Percentiles rank a stretch among this genome's conserved stretches.
Conservation (phyloP, 2,797 vertebrate species). For the Lithobates sylvaticus region DNA sequence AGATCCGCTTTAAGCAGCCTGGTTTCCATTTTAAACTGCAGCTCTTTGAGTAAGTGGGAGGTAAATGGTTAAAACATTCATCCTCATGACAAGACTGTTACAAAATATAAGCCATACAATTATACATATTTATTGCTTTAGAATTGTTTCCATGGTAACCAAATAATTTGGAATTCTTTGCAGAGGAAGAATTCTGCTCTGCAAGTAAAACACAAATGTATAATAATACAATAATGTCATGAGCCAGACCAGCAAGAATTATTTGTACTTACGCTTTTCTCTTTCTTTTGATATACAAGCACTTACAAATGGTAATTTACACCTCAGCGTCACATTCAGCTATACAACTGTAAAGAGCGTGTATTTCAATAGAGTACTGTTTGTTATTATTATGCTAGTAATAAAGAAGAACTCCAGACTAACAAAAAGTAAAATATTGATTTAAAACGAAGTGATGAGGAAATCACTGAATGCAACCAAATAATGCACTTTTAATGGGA, state of each 20-base stretch:
- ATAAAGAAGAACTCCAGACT: too few relatives aligned
- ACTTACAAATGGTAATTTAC: neutral
- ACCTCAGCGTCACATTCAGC: slow-evolving; percentile 8
- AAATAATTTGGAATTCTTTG: slow-evolving; percentile 22
- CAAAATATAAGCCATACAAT: neutral
- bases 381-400: neutral
- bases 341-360: neutral
- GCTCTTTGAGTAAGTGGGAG: neutral
- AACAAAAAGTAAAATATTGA: neutral
- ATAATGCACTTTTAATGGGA: neutral
- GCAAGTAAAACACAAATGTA: neutral
- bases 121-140: slow-evolving; percentile 8
- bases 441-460: neutral
- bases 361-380: neutral
- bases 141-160: slow-evolving; percentile 20
- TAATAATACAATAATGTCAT: slow-evolving; percentile 9
- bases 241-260: neutral
- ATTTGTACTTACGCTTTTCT: neutral
- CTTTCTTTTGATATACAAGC: neutral
- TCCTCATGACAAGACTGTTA: slow-evolving; percentile 1
- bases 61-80: neutral
- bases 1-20: neutral
- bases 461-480: neutral
- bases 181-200: slow-evolving; percentile 5
- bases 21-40: neutral